phyloP scores from a whole-genome alignment of 2,113 vertebrate genomes.

The Lycocorax pyrrhopterus region DNA sequence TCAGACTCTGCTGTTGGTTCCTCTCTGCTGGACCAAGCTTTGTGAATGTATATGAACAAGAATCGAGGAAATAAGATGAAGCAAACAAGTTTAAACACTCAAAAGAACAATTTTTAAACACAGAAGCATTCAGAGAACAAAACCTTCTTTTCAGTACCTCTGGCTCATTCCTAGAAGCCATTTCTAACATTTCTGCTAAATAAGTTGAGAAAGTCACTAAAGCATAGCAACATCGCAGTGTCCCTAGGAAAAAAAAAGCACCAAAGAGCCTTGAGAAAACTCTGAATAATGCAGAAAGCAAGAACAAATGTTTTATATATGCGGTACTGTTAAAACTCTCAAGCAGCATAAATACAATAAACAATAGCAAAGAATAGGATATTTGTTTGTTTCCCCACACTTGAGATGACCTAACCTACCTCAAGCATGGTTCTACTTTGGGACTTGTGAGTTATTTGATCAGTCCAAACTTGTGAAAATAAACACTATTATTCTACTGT shows the following conservation, averaged over 20 bases:
- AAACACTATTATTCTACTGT: constrained; percentile 58
- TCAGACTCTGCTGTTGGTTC: not conserved
- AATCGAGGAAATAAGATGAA: not conserved
- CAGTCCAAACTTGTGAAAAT: constrained; percentile 51
- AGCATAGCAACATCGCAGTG: not conserved
- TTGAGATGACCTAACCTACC: constrained; percentile 43
- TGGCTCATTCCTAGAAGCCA: not conserved
- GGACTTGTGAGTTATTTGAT: constrained; percentile 48
- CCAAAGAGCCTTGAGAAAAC: constrained; percentile 24
- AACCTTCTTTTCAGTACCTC: constrained; percentile 2
- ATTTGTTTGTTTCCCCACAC: constrained; percentile 52
- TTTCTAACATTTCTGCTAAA: constrained; percentile 5
- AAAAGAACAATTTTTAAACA: not conserved
- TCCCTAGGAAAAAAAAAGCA: not conserved
- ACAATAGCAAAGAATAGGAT: constrained; percentile 48
- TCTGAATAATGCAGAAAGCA: constrained; percentile 33
- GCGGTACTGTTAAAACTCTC: constrained; percentile 48
- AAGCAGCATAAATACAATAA: constrained; percentile 33
- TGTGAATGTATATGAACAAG: not conserved
- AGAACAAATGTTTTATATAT: constrained; percentile 52
- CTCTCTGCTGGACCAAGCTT: not conserved
- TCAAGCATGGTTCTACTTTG: constrained; percentile 39
- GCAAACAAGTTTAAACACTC: not conserved
- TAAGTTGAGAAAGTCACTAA: constrained; percentile 20
- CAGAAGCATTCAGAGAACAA: not conserved